Base-by-base conservation (phyloP, 2,113 vertebrate species). In the Grus americana region DNA sequence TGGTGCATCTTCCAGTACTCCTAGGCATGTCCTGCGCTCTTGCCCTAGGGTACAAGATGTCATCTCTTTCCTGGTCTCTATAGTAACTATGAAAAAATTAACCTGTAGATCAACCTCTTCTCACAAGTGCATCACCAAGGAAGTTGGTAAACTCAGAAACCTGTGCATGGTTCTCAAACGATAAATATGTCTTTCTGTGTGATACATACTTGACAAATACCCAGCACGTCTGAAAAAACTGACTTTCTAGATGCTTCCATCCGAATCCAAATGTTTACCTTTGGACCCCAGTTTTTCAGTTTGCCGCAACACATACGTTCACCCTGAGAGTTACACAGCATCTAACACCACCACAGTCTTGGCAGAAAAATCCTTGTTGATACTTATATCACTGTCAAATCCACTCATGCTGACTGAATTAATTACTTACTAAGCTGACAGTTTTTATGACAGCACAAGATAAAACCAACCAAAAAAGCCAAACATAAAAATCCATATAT, bases 301-400 rank as follows among this genome's bases (percentile, higher is more conserved):
- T 88, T 79, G 61, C 57, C 4, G 1, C 4, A 8, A 80, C 5
- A 26, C 10, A 8, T 14, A 70, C 4, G 1, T 91, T 74, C 44
- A 74, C n/a, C 23, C 44, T 47, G 32, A 80, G 44, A 89, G 36
- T 55, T 62, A 83, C 26, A 67, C 6, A 63, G 79, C 59, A 66
- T 74, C 59, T 82, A 71, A 42, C 62, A 91, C 11, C 36, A 87
- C 36, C 36, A 57, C 16, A 65, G 23, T 24, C 52, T 84, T 93
- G 91, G 78, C 83, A 95, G 72, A 63, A 86, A 95, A 70, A 47
- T 36, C 61, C 65, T 61, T 44, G 47, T 81, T 93, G 79, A 86
- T 96, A 68, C 54, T 88, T 83, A 24, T 9, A 70, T 49, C 54
- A 27, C 81, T 76, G 26, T 75, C 78, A 95, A 96, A 95, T 66